Evolutionary conservation across 2,797 vertebrate species (phyloP).

Genomic region (Esox lucius): DNA sequence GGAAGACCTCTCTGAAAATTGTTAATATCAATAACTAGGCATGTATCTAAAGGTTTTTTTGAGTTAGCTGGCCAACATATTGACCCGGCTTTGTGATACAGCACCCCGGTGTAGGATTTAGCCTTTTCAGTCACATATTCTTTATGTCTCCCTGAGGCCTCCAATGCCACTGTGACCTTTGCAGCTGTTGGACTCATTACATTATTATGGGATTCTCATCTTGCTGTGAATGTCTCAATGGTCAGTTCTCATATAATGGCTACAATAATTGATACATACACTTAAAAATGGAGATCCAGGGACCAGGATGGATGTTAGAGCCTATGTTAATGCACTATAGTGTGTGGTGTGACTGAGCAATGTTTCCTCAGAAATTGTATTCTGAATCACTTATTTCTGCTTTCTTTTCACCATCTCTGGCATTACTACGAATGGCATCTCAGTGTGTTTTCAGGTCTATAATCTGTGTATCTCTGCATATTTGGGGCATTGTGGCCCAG

Average conservation of each 20-base stretch:
- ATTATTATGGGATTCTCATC: neutral
- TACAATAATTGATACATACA: slow-evolving; percentile 2
- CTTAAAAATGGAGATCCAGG: neutral
- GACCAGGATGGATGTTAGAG: neutral
- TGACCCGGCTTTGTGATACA: neutral
- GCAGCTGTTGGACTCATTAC: neutral
- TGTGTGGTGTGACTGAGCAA: neutral
- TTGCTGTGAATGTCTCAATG: neutral
- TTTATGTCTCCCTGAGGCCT: neutral
- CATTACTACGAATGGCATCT: neutral
- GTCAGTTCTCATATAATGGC: neutral
- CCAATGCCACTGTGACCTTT: neutral
- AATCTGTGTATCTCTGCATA: neutral
- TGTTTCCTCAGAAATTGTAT: neutral
- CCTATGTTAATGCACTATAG: neutral
- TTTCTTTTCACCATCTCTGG: neutral
- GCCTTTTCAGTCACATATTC: neutral
- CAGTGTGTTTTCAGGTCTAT: neutral
- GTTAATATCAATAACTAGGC: neutral
- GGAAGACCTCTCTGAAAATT: neutral
- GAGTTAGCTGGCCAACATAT: neutral
- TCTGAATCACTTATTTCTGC: neutral
- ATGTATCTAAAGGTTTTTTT: neutral
- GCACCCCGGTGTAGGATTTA: neutral
- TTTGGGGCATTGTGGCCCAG: neutral